phyloP scores from a whole-genome alignment of 2,888 invertebrate species.

The Cheilosia pagana region DNA sequence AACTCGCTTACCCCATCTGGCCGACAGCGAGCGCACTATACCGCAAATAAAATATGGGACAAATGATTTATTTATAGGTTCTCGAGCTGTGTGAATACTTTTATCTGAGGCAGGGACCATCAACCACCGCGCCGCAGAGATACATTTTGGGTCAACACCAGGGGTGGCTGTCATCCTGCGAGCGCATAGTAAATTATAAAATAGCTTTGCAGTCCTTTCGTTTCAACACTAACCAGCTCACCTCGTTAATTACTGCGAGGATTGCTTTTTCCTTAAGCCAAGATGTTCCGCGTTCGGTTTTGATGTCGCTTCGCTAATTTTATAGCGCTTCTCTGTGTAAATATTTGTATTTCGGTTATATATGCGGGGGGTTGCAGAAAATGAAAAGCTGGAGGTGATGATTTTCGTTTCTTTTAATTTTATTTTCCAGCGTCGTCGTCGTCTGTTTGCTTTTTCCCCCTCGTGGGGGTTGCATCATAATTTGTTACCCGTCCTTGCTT shows the following conservation, averaged over 20 bases:
- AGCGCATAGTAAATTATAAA: conserved; percentile 55
- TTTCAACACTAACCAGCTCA: conserved; percentile 7
- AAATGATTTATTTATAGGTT: conserved; percentile 72
- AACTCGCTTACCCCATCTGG: conserved; percentile 19
- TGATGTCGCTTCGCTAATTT: conserved; percentile 46
- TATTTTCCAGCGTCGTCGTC: conserved; percentile 6
- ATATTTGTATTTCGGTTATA: conserved; percentile 57
- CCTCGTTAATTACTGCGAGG: conserved; percentile 55
- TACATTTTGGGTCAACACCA: conserved; percentile 54
- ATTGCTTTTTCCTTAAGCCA: conserved; percentile 42
- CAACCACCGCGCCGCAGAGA: conserved; percentile 7
- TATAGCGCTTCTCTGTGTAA: conserved; percentile 37
- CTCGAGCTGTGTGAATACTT: conserved; percentile 3
- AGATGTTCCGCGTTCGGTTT: not conserved
- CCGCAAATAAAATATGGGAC: conserved; percentile 71
- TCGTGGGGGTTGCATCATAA: conserved; percentile 43
- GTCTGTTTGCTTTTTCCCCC: not conserved
- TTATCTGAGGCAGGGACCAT: not conserved
- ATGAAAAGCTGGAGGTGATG: conserved; percentile 29
- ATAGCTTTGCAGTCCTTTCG: conserved; percentile 32
- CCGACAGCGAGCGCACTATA: conserved; percentile 10
- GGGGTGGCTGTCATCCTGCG: conserved; percentile 16
- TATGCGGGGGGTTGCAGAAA: not conserved
- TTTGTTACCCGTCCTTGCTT: conserved; percentile 31
- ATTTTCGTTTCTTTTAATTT: conserved; percentile 39